Evolutionary conservation across 2,797 vertebrate genomes (phyloP), one percentile per base, ranked within the genome.

Genomic region (Rhabdomys pumilio): DNA sequence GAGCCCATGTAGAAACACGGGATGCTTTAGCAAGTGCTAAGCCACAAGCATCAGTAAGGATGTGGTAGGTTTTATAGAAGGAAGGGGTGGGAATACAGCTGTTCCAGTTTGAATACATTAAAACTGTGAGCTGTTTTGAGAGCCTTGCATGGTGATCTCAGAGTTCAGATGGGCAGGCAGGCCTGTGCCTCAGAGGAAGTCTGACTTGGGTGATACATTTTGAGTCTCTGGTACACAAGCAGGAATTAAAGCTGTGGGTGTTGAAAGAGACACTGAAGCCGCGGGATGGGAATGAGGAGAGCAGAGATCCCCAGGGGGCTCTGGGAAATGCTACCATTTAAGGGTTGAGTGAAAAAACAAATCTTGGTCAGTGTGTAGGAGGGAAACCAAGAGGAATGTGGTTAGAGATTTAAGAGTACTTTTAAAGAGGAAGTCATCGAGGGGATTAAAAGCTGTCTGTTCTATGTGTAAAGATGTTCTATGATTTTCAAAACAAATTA

Each of bases 401-500:
- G 97, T 97, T 91, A 97, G 92, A 84, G 94, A 90, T 92, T 97
- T 96, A 93, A 89, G 92, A 97, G 69, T 91, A 96, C 83, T 97
- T 95, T 83, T 81, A 94, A 97, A 89, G 92, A 97, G 97, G 97
- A 96, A 97, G 95, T 96, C 93, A 91, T 97, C 96, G 96, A 79
- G 77, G 91, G 83, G 94, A 97, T 97, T 97, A 97, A 98, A 97
- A 97, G 97, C 97, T 85, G 89, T 41, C 69, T 97, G 69, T 95
- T 97, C 79, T 87, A 91, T 91, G 95, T 80, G 61, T 96, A 95
- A 97, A 96, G 97, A 97, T 96, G 96, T 87, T 59, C 86, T 97
- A 96, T 91, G 95, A 97, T 96, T 97, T 97, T 96, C 92, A 96
- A 96, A 97, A 95, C 96, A 97, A 98, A 97, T 98, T 97, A 97